phyloP scores from a whole-genome alignment of 2,797 vertebrate species.

The Zenarchopterus dispar region DNA sequence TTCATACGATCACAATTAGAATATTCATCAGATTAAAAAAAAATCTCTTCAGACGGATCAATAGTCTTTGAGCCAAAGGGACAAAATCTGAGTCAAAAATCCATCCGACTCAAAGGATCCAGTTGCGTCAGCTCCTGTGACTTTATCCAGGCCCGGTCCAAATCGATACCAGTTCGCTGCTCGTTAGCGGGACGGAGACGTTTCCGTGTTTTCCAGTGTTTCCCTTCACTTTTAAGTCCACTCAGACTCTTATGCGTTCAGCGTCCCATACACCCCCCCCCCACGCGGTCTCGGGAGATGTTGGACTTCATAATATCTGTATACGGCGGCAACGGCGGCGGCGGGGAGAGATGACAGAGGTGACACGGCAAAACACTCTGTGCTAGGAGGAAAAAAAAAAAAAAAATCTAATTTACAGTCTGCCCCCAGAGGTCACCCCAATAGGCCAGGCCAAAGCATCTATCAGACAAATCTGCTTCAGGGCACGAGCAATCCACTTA shows the following conservation, averaged over 20 bases:
- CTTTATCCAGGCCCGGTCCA: slow-evolving; percentile 46
- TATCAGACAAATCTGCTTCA: slow-evolving; percentile 77
- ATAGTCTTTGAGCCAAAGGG: slow-evolving; percentile 62
- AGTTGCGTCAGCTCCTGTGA: slow-evolving; percentile 66
- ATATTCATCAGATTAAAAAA: slow-evolving; percentile 73
- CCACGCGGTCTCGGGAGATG: slow-evolving; percentile 32
- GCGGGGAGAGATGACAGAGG: slow-evolving; percentile 49
- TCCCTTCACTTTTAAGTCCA: slow-evolving; percentile 47
- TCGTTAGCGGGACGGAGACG: slow-evolving; percentile 71
- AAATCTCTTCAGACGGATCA: slow-evolving; percentile 59
- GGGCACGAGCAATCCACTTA: slow-evolving; percentile 69
- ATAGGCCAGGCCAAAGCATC: slow-evolving; percentile 64
- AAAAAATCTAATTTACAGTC: slow-evolving; percentile 72
- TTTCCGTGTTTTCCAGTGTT: slow-evolving; percentile 38
- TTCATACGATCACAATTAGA: slow-evolving; percentile 61
- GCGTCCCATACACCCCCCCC: no score
- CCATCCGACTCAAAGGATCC: slow-evolving; percentile 69
- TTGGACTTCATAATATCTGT: slow-evolving; percentile 62
- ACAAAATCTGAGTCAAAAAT: slow-evolving; percentile 69
- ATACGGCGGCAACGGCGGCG: slow-evolving; percentile 32
- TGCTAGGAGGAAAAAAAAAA: not conserved
- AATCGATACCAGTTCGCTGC: slow-evolving; percentile 71
- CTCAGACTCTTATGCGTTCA: slow-evolving; percentile 66
- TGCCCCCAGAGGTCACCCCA: slow-evolving; percentile 69
- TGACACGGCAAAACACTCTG: slow-evolving; percentile 55